These are phyloP conservation scores for Grapholita molesta DNA, from an alignment of 1,140 invertebrate species.

Conservation along the genomic window DNA sequence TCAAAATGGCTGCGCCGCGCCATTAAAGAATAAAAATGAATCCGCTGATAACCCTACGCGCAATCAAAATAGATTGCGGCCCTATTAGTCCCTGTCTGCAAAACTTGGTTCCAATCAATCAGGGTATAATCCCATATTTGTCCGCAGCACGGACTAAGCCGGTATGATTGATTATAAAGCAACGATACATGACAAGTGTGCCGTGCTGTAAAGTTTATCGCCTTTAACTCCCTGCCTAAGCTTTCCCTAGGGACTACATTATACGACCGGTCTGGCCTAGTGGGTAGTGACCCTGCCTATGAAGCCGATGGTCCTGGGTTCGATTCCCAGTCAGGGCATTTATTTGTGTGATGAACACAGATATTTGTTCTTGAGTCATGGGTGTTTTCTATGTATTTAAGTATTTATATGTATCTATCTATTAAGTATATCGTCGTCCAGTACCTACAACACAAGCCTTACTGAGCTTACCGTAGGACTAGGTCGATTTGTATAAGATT, in stretches of 20 bases:
- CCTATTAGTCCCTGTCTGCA: constrained; percentile 36
- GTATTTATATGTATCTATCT: no score
- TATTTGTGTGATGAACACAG: background rate
- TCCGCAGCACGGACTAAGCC: constrained; percentile 31
- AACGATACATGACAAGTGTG: background rate
- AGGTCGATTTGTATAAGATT: no score
- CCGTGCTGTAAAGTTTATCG: background rate
- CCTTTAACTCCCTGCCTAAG: no score
- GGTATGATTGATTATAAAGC: constrained; percentile 40
- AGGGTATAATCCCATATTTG: constrained; percentile 55
- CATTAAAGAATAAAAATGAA: no score
- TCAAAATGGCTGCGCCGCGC: no score
- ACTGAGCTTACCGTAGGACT: no score
- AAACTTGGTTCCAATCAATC: constrained; percentile 51
- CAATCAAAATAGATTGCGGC: background rate
- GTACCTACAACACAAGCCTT: no score
- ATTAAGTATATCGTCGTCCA: no score
- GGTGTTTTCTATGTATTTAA: background rate
- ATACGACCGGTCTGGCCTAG: no score
- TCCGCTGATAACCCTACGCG: background rate
- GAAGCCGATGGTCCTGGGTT: no score
- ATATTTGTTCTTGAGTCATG: background rate
- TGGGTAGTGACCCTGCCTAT: no score
- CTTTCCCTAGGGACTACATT: no score
- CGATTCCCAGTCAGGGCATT: background rate